Conservation (phyloP, 1,140 invertebrate genomes). For the Diabrotica virgifera region DNA sequence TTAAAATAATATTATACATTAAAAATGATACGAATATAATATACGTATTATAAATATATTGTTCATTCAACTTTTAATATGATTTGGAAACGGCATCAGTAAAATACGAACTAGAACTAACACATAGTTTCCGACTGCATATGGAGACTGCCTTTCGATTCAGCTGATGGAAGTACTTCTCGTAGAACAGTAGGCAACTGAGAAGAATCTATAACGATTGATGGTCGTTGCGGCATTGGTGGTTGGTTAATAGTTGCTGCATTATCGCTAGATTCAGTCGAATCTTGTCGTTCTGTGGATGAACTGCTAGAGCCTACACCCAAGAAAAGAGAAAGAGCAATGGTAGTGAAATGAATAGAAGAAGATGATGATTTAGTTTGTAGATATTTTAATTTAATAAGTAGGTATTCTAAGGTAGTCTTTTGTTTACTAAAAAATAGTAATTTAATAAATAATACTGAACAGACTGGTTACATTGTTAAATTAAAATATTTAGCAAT, state of each 20-base stretch:
- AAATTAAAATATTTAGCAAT: too few relatives aligned
- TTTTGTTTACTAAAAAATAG: too few relatives aligned
- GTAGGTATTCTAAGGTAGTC: too few relatives aligned
- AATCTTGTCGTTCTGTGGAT: constrained; percentile 42
- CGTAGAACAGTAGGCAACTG: constrained; percentile 51
- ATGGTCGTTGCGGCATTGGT: constrained; percentile 52
- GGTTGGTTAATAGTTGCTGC: constrained; percentile 33
- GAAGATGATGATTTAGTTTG: neutral
- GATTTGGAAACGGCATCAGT: too few relatives aligned
- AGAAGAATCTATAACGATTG: constrained; percentile 56
- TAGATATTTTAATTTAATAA: neutral
- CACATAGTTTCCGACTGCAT: constrained; percentile 57
- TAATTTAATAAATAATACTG: too few relatives aligned
- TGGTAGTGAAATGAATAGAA: neutral
- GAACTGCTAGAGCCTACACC: constrained; percentile 29
- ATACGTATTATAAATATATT: too few relatives aligned
- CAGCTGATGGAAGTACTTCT: constrained; percentile 48
- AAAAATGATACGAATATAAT: too few relatives aligned
- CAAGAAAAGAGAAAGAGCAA: constrained; percentile 3
- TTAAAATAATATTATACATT: too few relatives aligned
- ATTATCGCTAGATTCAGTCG: constrained; percentile 38
- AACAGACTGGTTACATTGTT: too few relatives aligned
- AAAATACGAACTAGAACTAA: constrained; percentile 29
- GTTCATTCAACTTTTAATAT: too few relatives aligned
- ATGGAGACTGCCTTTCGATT: constrained; percentile 47